A percentile compares a stretch with the other conserved stretches of the same genome.
These are phyloP conservation scores for Xenotilapia longispinis DNA, from an alignment of 2,113 vertebrate species.

Conservation along the genomic window DNA sequence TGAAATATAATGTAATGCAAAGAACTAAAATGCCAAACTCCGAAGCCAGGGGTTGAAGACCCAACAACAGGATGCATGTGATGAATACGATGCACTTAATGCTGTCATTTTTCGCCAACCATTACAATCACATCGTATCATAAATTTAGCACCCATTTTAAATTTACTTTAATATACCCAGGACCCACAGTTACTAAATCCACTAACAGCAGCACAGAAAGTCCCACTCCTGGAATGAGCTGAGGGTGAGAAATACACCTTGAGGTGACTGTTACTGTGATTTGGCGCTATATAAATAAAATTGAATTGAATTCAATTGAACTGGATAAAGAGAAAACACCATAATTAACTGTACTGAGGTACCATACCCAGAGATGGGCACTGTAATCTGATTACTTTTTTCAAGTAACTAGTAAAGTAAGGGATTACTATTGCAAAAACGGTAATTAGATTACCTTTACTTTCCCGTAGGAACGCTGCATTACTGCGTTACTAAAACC, in stretches of 20 bases:
- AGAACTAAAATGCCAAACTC: background rate
- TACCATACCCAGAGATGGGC: background rate
- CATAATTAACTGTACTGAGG: background rate
- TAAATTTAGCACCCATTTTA: background rate
- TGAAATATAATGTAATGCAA: background rate
- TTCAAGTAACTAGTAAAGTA: too few species aligned
- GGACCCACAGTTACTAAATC: rapidly evolving
- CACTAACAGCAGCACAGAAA: background rate
- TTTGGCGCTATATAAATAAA: background rate
- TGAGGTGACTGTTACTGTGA: background rate
- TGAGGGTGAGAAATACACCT: background rate
- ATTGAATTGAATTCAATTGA: background rate
- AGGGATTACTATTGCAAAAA: too few species aligned
- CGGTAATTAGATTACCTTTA: too few species aligned
- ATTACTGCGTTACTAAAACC: too few species aligned
- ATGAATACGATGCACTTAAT: background rate
- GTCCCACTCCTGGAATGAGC: background rate
- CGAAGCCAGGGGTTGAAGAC: background rate
- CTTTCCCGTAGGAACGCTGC: too few species aligned
- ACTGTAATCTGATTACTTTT: too few species aligned
- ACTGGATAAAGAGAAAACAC: background rate
- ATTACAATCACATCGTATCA: background rate
- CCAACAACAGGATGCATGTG: background rate
- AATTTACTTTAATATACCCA: background rate
- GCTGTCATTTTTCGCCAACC: background rate